Evolutionary conservation across 2,888 invertebrate species (phyloP).

Genomic region (Volucella bombylans): DNA sequence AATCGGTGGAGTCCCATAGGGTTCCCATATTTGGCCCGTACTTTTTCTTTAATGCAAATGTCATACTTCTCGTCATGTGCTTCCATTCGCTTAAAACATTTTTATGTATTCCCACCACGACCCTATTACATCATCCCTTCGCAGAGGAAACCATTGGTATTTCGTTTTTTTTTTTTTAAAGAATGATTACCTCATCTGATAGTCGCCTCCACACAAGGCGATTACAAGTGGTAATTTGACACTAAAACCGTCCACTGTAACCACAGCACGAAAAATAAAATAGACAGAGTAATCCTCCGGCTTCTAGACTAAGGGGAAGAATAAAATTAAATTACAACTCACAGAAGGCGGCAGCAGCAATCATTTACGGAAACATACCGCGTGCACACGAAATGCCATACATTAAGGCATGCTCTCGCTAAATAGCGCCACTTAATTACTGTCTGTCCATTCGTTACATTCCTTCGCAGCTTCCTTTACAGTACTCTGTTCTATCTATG

Average conservation of each 20-base stretch:
- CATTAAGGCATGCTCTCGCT: conserved; percentile 41
- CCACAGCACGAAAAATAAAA: neutral
- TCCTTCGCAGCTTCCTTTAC: conserved; percentile 28
- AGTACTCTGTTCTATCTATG: neutral
- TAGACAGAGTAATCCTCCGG: conserved; percentile 6
- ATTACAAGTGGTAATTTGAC: conserved; percentile 64
- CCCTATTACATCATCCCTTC: conserved; percentile 44
- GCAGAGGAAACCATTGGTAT: conserved; percentile 1
- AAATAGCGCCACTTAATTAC: conserved; percentile 74
- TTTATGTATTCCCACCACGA: conserved; percentile 26
- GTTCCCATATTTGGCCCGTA: too few relatives aligned
- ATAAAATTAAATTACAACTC: conserved; percentile 58
- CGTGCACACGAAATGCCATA: conserved; percentile 2
- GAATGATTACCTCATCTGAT: conserved; percentile 59
- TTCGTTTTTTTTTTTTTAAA: neutral
- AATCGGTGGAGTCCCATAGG: too few relatives aligned
- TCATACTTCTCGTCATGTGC: conserved; percentile 34
- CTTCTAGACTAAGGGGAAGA: neutral
- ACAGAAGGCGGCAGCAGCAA: conserved; percentile 47
- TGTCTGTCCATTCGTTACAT: conserved; percentile 31
- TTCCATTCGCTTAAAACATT: neutral
- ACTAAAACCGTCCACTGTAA: conserved; percentile 38
- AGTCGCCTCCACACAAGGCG: conserved; percentile 28
- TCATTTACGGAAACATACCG: conserved; percentile 51
- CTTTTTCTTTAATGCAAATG: too few relatives aligned